Conservation (phyloP, 2,797 vertebrate species). For the Vultur gryphus region DNA sequence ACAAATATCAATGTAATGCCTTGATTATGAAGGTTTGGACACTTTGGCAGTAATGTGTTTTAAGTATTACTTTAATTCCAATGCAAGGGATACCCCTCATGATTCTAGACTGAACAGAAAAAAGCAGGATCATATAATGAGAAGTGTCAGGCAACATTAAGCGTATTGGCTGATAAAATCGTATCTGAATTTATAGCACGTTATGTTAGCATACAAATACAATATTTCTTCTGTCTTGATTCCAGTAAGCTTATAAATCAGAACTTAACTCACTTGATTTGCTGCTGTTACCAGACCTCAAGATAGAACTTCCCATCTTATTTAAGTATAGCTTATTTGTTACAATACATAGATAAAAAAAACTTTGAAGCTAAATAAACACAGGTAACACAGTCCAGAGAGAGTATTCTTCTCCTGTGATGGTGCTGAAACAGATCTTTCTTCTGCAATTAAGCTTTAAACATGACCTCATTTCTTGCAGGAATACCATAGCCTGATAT, state of each 20-base stretch:
- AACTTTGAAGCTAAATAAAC: background rate
- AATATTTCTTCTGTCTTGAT: background rate
- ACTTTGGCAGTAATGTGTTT: background rate
- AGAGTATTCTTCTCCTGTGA: background rate
- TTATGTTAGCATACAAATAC: constrained; percentile 9
- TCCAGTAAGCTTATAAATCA: background rate
- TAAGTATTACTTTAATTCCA: background rate
- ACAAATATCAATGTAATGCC: background rate
- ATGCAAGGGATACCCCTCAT: background rate
- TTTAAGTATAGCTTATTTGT: background rate
- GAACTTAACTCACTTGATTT: constrained; percentile 1
- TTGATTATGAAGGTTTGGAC: background rate
- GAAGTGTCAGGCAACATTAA: background rate
- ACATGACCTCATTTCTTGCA: background rate
- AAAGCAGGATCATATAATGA: background rate
- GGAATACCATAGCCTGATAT: background rate
- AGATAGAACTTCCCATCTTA: background rate
- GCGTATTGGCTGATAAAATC: background rate
- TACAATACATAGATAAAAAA: background rate
- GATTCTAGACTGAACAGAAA: background rate
- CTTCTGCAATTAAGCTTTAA: background rate
- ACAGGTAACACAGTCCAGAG: background rate
- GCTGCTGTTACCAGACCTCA: background rate
- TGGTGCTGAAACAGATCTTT: background rate
- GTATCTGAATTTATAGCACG: background rate